A percentile compares a stretch with the other conserved stretches of the same genome.
phyloP scores from a whole-genome alignment of 2,113 vertebrate genomes.

The Sylvia atricapilla region DNA sequence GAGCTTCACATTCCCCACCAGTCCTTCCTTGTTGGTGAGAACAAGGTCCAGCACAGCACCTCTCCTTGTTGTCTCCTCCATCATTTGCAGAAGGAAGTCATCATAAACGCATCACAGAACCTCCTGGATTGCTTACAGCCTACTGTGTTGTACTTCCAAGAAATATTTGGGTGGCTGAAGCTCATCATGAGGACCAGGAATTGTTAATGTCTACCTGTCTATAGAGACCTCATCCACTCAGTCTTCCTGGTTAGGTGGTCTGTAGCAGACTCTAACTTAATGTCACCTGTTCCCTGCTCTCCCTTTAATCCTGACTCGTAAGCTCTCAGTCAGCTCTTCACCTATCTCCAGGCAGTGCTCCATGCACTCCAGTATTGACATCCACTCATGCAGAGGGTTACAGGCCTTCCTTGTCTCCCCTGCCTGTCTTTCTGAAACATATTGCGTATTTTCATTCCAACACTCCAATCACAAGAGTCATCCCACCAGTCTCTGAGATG shows the following conservation, averaged over 20 bases:
- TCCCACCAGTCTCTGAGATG: not conserved
- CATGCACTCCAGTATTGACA: not conserved
- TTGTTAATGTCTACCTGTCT: not conserved
- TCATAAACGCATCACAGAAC: not conserved
- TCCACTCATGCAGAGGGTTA: not conserved
- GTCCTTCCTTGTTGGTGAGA: not conserved
- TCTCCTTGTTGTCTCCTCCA: not conserved
- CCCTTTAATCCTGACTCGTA: not conserved
- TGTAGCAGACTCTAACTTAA: not conserved
- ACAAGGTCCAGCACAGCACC: not conserved
- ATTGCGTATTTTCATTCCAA: not conserved
- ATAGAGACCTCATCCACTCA: not conserved
- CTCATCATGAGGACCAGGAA: not conserved
- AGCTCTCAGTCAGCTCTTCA: not conserved
- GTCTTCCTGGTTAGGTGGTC: too few relatives aligned
- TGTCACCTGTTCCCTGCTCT: not conserved
- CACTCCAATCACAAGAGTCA: not conserved
- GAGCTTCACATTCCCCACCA: not conserved
- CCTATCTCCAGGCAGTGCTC: not conserved
- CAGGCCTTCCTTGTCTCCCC: not conserved
- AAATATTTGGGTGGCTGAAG: not conserved
- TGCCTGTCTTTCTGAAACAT: not conserved
- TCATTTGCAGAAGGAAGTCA: not conserved
- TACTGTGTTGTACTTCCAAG: not conserved
- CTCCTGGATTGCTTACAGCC: not conserved